These are phyloP conservation scores for Balaeniceps rex DNA, from an alignment of 2,113 vertebrate genomes.

Conservation along the genomic window DNA sequence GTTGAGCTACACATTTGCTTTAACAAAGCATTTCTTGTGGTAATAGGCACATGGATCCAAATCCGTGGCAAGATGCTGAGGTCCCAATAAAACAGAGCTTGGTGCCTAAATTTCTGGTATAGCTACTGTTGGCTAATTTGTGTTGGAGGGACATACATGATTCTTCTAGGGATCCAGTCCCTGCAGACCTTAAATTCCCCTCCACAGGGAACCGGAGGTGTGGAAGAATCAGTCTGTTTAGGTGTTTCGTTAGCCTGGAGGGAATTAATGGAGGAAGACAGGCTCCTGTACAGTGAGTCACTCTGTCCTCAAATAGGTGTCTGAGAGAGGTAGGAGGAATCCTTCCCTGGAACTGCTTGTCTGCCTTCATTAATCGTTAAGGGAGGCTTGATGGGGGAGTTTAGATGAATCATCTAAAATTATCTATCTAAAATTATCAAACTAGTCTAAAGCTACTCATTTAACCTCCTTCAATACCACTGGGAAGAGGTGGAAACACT, in stretches of 20 bases:
- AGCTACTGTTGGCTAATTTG: not conserved
- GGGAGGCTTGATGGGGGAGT: not conserved
- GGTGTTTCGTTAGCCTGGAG: not conserved
- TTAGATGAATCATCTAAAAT: not conserved
- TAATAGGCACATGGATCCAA: not conserved
- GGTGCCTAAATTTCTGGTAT: not conserved
- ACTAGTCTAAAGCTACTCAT: not conserved
- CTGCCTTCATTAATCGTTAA: not conserved
- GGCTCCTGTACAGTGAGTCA: not conserved
- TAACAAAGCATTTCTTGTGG: not conserved
- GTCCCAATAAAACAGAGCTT: not conserved
- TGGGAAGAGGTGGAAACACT: not conserved
- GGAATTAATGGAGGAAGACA: not conserved
- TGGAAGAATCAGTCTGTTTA: not conserved
- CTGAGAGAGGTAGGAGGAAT: not conserved
- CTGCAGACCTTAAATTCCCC: not conserved
- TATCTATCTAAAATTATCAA: not conserved
- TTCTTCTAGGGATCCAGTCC: not conserved
- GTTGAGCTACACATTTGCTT: not conserved
- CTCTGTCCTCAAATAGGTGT: not conserved
- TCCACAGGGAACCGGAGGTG: not conserved
- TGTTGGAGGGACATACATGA: not conserved
- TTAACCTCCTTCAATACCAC: not conserved
- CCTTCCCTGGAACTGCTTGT: not conserved
- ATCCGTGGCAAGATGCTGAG: not conserved